phyloP scores from a whole-genome alignment of 2,888 invertebrate species.

The Leucophenga maculata region DNA sequence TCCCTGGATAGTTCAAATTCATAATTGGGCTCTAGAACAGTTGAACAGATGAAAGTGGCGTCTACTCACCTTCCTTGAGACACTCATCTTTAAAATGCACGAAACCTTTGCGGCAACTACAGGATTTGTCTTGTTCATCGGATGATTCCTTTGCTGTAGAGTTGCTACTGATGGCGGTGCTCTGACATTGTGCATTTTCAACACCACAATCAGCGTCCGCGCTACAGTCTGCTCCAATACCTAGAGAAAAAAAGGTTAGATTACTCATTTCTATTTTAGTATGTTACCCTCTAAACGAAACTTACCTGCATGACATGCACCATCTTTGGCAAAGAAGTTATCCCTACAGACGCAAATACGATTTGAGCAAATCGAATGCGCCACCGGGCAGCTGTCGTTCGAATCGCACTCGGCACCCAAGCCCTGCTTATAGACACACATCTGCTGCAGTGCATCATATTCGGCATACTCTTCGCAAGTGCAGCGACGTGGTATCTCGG shows the following conservation, averaged over 20 bases:
- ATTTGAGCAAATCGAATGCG: constrained; percentile 66
- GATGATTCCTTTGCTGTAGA: constrained; percentile 43
- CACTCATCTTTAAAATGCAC: constrained; percentile 69
- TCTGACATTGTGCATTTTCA: constrained; percentile 60
- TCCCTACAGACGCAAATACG: constrained; percentile 65
- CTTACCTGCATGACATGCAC: constrained; percentile 62
- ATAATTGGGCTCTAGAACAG: too few relatives aligned
- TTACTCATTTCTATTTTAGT: neutral
- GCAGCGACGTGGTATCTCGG: constrained; percentile 65
- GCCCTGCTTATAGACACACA: constrained; percentile 67
- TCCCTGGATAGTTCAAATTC: too few relatives aligned
- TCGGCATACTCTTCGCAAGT: constrained; percentile 68
- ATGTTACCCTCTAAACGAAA: neutral
- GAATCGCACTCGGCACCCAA: constrained; percentile 67
- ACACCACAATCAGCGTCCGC: constrained; percentile 60
- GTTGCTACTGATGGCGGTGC: constrained; percentile 37
- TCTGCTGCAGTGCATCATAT: constrained; percentile 64
- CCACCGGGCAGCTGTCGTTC: constrained; percentile 58
- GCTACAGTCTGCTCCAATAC: constrained; percentile 64
- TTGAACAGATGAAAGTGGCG: too few relatives aligned
- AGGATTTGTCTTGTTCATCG: constrained; percentile 54
- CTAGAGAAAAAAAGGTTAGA: constrained; percentile 37
- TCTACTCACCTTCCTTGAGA: constrained; percentile 63
- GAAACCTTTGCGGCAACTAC: constrained; percentile 69
- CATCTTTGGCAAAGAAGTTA: constrained; percentile 57